Percentiles rank a stretch among this genome's conserved stretches.
phyloP scores from a whole-genome alignment of 53 echinoderm and acorn worm species.

The Holothuria leucospilota region DNA sequence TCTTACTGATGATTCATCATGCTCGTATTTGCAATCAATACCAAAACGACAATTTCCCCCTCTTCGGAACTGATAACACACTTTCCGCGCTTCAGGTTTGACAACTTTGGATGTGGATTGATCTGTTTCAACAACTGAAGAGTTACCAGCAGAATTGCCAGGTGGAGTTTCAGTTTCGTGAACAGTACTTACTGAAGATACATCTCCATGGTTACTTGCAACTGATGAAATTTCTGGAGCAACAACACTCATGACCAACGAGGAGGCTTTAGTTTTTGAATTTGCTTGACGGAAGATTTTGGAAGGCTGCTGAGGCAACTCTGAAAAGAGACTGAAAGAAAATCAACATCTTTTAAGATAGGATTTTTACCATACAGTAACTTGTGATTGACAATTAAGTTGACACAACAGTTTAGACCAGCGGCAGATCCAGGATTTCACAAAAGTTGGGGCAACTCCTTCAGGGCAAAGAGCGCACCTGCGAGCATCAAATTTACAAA shows the following conservation, averaged over 20 bases:
- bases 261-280: neutral
- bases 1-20: constrained; percentile 28
- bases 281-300: constrained; percentile 5
- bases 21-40: constrained; percentile 67
- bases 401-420: too few species aligned
- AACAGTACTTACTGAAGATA: neutral
- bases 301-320: too few species aligned
- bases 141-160: neutral
- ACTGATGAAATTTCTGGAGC: constrained; percentile 25
- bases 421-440: too few species aligned
- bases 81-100: neutral
- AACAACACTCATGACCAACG: constrained; percentile 46
- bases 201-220: neutral
- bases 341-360: too few species aligned
- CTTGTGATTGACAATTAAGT: too few species aligned
- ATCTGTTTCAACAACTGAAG: neutral
- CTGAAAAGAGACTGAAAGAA: too few species aligned
- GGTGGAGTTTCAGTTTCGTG: constrained; percentile 21
- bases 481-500: too few species aligned
- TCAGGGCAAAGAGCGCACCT: too few species aligned
- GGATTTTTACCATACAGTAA: too few species aligned
- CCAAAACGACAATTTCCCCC: constrained; percentile 72
- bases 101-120: neutral
- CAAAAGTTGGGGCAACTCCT: too few species aligned
- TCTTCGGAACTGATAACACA: constrained; percentile 59